phyloP scores from a whole-genome alignment of 2,113 vertebrate genomes.

The Hypomesus transpacificus region DNA sequence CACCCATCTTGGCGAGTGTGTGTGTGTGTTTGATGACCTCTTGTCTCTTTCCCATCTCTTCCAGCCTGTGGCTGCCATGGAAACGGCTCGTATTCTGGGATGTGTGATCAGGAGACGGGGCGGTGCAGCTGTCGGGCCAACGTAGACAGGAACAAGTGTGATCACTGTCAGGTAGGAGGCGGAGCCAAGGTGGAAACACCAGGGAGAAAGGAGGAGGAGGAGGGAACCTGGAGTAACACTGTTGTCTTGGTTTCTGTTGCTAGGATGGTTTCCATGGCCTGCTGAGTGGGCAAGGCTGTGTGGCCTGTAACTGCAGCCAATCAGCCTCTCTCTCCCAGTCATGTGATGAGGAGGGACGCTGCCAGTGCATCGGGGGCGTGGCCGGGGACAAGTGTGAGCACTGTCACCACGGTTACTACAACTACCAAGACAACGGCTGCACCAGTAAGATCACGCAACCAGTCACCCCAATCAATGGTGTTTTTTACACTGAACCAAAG shows the following conservation, averaged over 20 bases:
- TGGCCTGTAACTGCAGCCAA: constrained; percentile 77
- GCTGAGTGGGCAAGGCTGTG: constrained; percentile 71
- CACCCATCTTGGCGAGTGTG: background rate
- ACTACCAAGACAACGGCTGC: constrained; percentile 74
- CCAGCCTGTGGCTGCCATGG: constrained; percentile 81
- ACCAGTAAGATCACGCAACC: constrained; percentile 68
- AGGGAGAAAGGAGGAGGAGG: no score
- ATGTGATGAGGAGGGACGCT: constrained; percentile 78
- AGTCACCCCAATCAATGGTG: no score
- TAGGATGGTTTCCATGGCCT: constrained; percentile 83
- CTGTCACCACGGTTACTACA: constrained; percentile 80
- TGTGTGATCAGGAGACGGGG: constrained; percentile 80
- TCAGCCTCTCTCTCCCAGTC: constrained; percentile 71
- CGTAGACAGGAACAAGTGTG: constrained; percentile 78
- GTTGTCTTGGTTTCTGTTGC: constrained; percentile 22
- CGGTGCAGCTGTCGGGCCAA: constrained; percentile 80
- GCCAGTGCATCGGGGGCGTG: constrained; percentile 78
- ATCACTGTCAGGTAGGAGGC: constrained; percentile 81
- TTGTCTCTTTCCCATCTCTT: background rate
- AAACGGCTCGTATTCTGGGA: constrained; percentile 71
- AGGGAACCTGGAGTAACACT: no score
- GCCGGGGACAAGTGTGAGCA: constrained; percentile 79
- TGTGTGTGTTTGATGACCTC: background rate
- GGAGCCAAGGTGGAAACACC: no score
- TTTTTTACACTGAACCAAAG: background rate